Percentiles rank a stretch among this genome's conserved stretches.
phyloP scores from a whole-genome alignment of 2,113 vertebrate genomes.

The Bos taurus region ARS-UCD2.0 NC_037344.1:64589001-64589500 shows the following conservation, averaged over 20 bases:
- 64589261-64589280: rapidly evolving
- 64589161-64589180: background rate
- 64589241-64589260: background rate
- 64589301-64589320: background rate
- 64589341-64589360: background rate
- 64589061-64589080: background rate
- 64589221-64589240: background rate
- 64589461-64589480: background rate
- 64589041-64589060: background rate
- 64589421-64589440: background rate
- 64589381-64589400: background rate
- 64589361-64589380: background rate
- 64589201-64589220: background rate
- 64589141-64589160: background rate
- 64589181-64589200: background rate
- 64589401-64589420: background rate
- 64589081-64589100: background rate
- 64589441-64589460: too few species aligned
- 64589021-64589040: background rate
- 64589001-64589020: background rate
- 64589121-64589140: background rate
- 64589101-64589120: background rate
- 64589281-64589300: background rate
- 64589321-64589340: background rate
- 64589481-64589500: background rate